Conservation (phyloP, 64 coral and sea anemone species). For the Stylophora pistillata region DNA sequence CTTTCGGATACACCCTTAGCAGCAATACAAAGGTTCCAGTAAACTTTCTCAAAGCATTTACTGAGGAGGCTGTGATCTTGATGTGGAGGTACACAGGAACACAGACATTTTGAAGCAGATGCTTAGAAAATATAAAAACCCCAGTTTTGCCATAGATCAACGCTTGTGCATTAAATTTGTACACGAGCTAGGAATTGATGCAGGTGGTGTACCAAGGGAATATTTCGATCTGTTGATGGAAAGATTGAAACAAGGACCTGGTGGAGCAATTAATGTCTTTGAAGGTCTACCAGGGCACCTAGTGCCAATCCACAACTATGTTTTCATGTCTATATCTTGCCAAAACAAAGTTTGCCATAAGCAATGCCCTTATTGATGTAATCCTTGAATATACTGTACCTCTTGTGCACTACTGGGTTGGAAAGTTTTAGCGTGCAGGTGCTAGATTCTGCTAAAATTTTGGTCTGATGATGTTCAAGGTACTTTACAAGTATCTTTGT, state of each 20-base stretch:
- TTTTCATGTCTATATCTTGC: constrained; percentile 17
- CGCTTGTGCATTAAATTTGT: constrained; percentile 20
- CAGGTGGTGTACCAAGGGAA: constrained; percentile 34
- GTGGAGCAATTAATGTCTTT: constrained; percentile 28
- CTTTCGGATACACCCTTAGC: constrained; percentile 24
- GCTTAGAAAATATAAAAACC: constrained; percentile 46
- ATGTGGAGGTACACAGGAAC: constrained; percentile 18
- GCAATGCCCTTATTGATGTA: constrained; percentile 10
- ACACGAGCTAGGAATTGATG: constrained; percentile 38
- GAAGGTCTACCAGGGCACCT: constrained; percentile 29
- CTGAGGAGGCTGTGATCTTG: constrained; percentile 18
- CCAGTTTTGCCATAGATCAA: constrained; percentile 33
- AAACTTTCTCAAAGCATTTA: constrained; percentile 14
- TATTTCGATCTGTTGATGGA: constrained; percentile 46
- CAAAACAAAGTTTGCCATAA: constrained; percentile 43
- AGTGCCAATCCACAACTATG: constrained; percentile 42
- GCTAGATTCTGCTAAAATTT: neutral
- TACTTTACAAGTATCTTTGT: constrained; percentile 1
- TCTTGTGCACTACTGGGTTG: constrained; percentile 12
- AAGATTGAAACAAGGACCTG: constrained; percentile 16
- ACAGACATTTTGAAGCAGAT: constrained; percentile 27
- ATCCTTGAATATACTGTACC: constrained; percentile 4
- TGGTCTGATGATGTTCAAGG: neutral
- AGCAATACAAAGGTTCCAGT: constrained; percentile 23
- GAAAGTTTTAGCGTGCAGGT: neutral